A percentile compares a stretch with the other conserved stretches of the same genome.
Evolutionary conservation across 1,140 invertebrate genomes (phyloP).

Genomic region (Drosophila nannoptera): DNA sequence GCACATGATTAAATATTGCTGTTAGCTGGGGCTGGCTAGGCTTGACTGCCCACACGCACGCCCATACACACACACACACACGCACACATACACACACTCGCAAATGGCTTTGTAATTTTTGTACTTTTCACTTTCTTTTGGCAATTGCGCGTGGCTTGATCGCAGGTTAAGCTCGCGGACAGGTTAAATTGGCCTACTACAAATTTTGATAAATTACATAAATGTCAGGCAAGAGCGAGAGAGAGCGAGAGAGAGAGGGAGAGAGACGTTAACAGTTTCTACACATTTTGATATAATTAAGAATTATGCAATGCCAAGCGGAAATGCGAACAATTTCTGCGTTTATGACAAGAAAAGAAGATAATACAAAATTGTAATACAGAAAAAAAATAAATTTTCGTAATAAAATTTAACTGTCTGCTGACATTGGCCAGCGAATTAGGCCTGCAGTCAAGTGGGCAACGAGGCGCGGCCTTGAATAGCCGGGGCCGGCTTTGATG

Average conservation of each 20-base stretch:
- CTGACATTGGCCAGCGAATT: slow-evolving; percentile 32
- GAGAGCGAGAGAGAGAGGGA: slow-evolving; percentile 31
- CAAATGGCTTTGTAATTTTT: slow-evolving; percentile 5
- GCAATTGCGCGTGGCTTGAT: slow-evolving; percentile 37
- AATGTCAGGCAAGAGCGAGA: slow-evolving; percentile 52
- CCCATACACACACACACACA: not conserved
- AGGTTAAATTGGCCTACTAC: slow-evolving; percentile 47
- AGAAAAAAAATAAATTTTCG: not conserved
- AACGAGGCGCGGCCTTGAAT: slow-evolving; percentile 22
- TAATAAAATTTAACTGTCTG: slow-evolving; percentile 10
- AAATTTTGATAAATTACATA: slow-evolving; percentile 54
- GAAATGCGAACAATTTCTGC: slow-evolving; percentile 49
- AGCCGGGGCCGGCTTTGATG: slow-evolving; percentile 4
- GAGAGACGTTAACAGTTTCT: slow-evolving; percentile 22
- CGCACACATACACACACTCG: not conserved
- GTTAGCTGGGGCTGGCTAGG: no score
- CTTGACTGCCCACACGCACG: no score
- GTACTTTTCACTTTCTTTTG: slow-evolving; percentile 48
- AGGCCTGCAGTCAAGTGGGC: slow-evolving; percentile 30
- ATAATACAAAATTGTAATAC: not conserved
- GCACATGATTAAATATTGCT: slow-evolving; percentile 2
- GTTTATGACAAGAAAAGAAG: slow-evolving; percentile 10
- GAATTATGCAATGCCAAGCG: slow-evolving; percentile 44
- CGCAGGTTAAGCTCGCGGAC: slow-evolving; percentile 22
- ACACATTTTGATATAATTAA: slow-evolving; percentile 53